Conservation (phyloP, 1,140 invertebrate genomes). For the Tetramorium parvispinum region DNA sequence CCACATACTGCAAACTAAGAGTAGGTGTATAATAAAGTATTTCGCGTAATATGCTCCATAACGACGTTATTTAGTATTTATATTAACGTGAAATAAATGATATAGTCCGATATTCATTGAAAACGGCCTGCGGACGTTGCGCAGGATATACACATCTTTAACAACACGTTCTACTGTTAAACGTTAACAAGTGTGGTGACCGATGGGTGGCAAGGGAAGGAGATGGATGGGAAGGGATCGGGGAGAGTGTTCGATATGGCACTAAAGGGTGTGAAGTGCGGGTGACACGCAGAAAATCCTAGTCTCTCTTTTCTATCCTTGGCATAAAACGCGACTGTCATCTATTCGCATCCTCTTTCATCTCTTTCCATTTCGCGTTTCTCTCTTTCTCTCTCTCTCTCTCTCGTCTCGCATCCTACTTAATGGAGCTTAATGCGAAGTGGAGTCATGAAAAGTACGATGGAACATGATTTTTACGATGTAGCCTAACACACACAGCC, state of each 20-base stretch:
- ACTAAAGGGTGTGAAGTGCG: conserved; percentile 73
- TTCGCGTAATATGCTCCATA: conserved; percentile 36
- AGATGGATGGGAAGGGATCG: neutral
- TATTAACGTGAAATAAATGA: conserved; percentile 67
- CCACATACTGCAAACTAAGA: conserved; percentile 69
- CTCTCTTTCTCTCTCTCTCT: conserved; percentile 32
- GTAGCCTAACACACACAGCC: conserved; percentile 85
- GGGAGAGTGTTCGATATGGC: conserved; percentile 74
- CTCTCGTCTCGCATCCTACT: conserved; percentile 51
- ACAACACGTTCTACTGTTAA: conserved; percentile 74
- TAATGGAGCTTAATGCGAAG: conserved; percentile 68
- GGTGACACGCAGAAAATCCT: conserved; percentile 49
- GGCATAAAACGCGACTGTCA: conserved; percentile 41
- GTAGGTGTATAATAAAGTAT: conserved; percentile 53
- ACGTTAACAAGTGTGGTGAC: conserved; percentile 77
- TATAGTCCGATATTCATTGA: conserved; percentile 67
- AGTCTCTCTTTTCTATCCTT: neutral
- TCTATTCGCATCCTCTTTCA: neutral
- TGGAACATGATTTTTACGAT: conserved; percentile 80
- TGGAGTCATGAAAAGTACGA: conserved; percentile 66
- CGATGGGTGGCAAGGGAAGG: conserved; percentile 44
- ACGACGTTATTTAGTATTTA: conserved; percentile 12
- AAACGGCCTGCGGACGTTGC: conserved; percentile 67
- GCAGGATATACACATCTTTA: conserved; percentile 76
- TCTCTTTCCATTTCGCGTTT: neutral